Percentiles rank a stretch among this genome's conserved stretches.
Conservation (phyloP, 1,140 invertebrate genomes). For the Stegodyphus dumicola region DNA sequence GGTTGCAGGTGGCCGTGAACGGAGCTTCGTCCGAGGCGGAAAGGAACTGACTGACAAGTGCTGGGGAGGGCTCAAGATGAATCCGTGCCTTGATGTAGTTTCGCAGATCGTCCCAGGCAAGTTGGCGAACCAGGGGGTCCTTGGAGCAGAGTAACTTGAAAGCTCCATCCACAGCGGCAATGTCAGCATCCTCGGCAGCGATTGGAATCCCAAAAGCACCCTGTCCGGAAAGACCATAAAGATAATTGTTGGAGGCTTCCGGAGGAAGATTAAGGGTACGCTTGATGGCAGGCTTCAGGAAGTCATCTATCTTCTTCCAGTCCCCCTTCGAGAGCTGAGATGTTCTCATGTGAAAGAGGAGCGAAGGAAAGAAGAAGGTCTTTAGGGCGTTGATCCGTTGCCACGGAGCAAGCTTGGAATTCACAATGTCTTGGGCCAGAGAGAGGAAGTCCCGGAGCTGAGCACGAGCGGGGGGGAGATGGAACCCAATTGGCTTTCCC, state of each 20-base stretch:
- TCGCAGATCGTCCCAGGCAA: background rate
- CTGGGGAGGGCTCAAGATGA: rapidly evolving
- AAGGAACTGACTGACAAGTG: background rate
- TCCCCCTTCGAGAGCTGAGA: background rate
- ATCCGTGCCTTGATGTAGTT: rapidly evolving
- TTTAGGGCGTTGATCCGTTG: background rate
- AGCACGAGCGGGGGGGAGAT: background rate
- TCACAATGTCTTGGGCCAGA: background rate
- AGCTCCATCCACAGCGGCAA: background rate
- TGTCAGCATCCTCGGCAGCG: background rate
- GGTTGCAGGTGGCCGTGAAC: too few species aligned
- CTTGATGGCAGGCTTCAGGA: background rate
- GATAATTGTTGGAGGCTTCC: background rate
- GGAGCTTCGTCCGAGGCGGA: background rate
- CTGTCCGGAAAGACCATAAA: background rate
- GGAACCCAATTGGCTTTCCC: background rate
- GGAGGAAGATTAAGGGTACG: background rate
- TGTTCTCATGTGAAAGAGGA: background rate
- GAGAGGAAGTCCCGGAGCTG: rapidly evolving
- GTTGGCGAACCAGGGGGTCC: rapidly evolving
- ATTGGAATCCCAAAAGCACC: background rate
- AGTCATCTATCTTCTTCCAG: background rate
- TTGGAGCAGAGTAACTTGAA: constrained; percentile 13
- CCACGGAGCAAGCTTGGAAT: background rate
- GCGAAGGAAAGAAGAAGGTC: background rate